Base-by-base conservation (phyloP, 2,888 invertebrate species). In the Phlogophora meticulosa region DNA sequence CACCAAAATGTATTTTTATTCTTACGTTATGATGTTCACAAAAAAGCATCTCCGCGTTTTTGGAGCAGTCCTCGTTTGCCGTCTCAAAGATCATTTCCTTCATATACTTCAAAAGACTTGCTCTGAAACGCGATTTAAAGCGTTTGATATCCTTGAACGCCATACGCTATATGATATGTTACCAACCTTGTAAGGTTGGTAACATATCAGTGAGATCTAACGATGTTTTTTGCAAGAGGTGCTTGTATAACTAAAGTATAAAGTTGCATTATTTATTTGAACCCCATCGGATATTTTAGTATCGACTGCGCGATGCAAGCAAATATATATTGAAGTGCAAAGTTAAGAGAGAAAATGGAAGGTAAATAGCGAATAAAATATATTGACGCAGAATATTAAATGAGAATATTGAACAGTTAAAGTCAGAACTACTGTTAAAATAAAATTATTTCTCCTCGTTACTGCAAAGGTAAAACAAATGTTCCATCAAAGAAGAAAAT, bases 41-140 rank as follows among this genome's bases (percentile, higher is more conserved):
- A 62, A 24, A 32, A 36, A 32, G 49, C 20, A 55, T 42, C 13
- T 55, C 45, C 2, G 22, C 34, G 10, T 62, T 60, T 73, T 55
- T 10, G 32, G 34, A 56, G 10, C 43, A 43, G 49, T 15, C 46
- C 42, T 56, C 57, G 36, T 62, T 80, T 67, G 43, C n/a, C 46
- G 38, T 46, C 48, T 22, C 36, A 65, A 63, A 67, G 40, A 65
- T 72, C 34, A 76, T 67, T 76, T 73, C 56, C 58, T 65, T 62
- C 48, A 46, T 48, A 48, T 58, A 49, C 55, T 69, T 80, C 51
- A 76, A 76, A 76, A 62, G 56, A 48, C 60, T 68, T 61, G 46
- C 62, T 71, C 20, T 45, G 66, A 51, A 52, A 61, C 43, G 61
- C 63, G 42, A 66, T 79, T 70, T 68, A 66, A 78, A 65, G 52